A percentile compares a stretch with the other conserved stretches of the same genome.
Conservation (phyloP, 2,888 invertebrate genomes). For the Atethmia centrago region DNA sequence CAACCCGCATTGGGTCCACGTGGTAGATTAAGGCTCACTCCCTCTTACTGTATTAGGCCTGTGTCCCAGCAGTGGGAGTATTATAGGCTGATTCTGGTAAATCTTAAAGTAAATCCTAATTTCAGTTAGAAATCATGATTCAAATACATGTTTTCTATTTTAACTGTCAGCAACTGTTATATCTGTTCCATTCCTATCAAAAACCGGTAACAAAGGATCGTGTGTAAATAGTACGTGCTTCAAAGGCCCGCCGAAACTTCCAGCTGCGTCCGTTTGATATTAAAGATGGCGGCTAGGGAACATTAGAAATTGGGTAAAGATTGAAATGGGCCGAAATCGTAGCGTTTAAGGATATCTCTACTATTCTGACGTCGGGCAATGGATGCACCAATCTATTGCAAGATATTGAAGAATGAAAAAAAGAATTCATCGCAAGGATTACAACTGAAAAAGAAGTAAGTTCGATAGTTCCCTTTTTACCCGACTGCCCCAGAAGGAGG, state of each 20-base stretch:
- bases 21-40: too few species aligned
- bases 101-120: not conserved
- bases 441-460: not conserved
- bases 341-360: not conserved
- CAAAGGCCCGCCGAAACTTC: constrained; percentile 4
- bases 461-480: too few species aligned
- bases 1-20: too few species aligned
- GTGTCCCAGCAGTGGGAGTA: too few species aligned
- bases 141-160: not conserved
- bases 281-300: constrained; percentile 20
- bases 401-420: not conserved
- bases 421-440: not conserved
- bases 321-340: constrained; percentile 6
- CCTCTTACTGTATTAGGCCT: too few species aligned
- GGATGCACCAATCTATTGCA: not conserved
- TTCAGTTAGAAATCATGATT: not conserved
- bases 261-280: constrained; percentile 19
- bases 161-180: not conserved
- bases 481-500: too few species aligned
- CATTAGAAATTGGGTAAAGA: constrained; percentile 20
- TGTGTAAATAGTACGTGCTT: constrained; percentile 9
- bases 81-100: too few species aligned
- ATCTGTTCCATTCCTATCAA: not conserved
- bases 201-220: constrained; percentile 9
- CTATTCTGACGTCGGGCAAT: too few species aligned